These are phyloP conservation scores for Alloscopus bannaensis DNA, from an alignment of 2,888 invertebrate genomes.

Conservation along the genomic window DNA sequence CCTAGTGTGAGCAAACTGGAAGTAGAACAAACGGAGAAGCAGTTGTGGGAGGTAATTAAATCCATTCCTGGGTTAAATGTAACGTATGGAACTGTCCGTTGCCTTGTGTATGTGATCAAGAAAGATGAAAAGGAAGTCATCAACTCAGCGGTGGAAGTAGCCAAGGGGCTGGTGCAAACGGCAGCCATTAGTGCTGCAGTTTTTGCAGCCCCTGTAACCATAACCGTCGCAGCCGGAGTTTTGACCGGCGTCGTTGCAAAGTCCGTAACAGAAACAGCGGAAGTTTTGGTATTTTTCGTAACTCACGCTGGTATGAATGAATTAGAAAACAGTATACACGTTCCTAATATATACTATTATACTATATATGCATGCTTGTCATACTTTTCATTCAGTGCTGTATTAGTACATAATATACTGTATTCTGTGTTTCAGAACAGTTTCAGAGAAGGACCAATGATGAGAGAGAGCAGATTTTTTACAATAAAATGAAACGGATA, in stretches of 20 bases:
- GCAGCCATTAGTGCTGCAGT: conserved; percentile 49
- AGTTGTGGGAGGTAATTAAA: conserved; percentile 59
- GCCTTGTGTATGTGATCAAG: conserved; percentile 51
- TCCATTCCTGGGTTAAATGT: conserved; percentile 59
- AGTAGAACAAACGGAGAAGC: conserved; percentile 43
- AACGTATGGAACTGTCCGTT: conserved; percentile 55
- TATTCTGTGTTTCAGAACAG: conserved; percentile 29
- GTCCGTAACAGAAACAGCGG: conserved; percentile 42
- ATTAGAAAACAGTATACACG: too few species aligned
- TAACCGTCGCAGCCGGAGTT: conserved; percentile 56
- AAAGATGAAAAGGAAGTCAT: conserved; percentile 56
- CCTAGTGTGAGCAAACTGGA: not conserved
- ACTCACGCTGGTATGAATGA: conserved; percentile 42
- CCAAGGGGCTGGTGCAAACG: conserved; percentile 44
- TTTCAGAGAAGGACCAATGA: conserved; percentile 34
- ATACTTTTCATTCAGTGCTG: too few species aligned
- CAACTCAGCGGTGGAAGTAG: conserved; percentile 45
- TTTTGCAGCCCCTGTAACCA: conserved; percentile 45
- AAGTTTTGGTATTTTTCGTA: conserved; percentile 47
- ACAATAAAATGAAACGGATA: conserved; percentile 56
- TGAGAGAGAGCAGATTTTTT: conserved; percentile 46
- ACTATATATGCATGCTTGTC: too few species aligned
- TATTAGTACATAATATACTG: too few species aligned
- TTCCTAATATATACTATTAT: too few species aligned
- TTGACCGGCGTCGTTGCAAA: conserved; percentile 52